Percentiles rank a stretch among this genome's conserved stretches.
These are phyloP conservation scores for Isaurus tuberculatus DNA, from an alignment of 92 coral and sea anemone genomes.

Conservation along the genomic window DNA sequence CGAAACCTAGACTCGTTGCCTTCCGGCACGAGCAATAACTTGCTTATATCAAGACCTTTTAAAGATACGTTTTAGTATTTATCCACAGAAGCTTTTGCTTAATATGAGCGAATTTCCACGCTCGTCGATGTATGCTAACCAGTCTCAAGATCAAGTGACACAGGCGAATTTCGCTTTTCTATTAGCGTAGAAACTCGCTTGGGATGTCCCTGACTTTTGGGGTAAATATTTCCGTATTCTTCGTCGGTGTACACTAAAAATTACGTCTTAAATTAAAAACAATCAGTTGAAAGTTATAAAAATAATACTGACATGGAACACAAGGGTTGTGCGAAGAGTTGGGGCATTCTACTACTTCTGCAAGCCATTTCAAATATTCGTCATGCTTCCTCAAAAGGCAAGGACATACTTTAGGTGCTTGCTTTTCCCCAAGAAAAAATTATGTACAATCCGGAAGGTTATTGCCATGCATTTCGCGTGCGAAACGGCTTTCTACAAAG, in stretches of 20 bases:
- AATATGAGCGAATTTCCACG: no score
- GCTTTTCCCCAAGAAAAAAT: slow-evolving; percentile 7
- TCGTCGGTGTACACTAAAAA: background rate
- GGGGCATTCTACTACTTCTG: slow-evolving; percentile 41
- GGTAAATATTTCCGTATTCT: background rate
- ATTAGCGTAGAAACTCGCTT: background rate
- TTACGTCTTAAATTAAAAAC: background rate
- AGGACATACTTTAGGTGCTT: slow-evolving; percentile 3
- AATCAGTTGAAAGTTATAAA: slow-evolving; percentile 1
- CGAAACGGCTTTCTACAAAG: background rate
- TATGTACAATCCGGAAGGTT: background rate
- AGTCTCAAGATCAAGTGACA: no score
- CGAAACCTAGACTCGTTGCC: no score
- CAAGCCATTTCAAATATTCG: slow-evolving; percentile 45
- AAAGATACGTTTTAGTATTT: no score
- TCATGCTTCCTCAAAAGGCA: slow-evolving; percentile 12
- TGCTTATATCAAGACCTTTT: no score
- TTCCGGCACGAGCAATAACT: no score
- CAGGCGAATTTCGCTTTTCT: background rate
- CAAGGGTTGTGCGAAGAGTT: slow-evolving; percentile 61
- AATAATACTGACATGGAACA: slow-evolving; percentile 55
- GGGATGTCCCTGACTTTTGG: background rate
- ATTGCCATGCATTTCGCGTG: background rate
- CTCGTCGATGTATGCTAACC: no score
- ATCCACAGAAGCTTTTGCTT: no score